Percentiles rank a stretch among this genome's conserved stretches.
Evolutionary conservation across 92 coral and sea anemone species (phyloP).

Genomic region (Isaurus tuberculatus): DNA sequence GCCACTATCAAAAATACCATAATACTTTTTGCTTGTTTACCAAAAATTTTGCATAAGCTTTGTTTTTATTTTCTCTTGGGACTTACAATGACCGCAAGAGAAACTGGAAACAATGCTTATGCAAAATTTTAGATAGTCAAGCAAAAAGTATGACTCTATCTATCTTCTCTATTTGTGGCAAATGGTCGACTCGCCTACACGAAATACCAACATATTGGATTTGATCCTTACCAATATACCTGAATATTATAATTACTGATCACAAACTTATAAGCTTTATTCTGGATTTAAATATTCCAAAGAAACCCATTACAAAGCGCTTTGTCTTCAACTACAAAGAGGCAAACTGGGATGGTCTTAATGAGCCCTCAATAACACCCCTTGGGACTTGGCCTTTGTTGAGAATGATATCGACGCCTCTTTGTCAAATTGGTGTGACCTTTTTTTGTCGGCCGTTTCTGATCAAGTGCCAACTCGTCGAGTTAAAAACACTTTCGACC

Average conservation of each 20-base stretch:
- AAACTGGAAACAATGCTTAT: no score
- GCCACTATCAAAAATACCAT: no score
- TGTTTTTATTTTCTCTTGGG: no score
- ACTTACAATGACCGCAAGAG: no score
- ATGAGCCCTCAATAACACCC: slow-evolving; percentile 56
- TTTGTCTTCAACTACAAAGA: slow-evolving; percentile 57
- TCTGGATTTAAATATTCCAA: slow-evolving; percentile 47
- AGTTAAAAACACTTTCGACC: slow-evolving; percentile 48
- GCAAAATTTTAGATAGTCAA: no score
- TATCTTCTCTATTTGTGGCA: slow-evolving; percentile 40
- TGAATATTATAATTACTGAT: slow-evolving; percentile 38
- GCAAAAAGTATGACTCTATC: no score
- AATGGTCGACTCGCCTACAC: slow-evolving; percentile 45
- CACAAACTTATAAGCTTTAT: slow-evolving; percentile 51
- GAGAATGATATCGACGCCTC: slow-evolving; percentile 60
- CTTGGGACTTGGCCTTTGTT: slow-evolving; percentile 71
- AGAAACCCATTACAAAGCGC: slow-evolving; percentile 1
- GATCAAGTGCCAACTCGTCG: slow-evolving; percentile 52
- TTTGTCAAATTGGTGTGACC: slow-evolving; percentile 65
- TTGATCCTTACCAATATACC: slow-evolving; percentile 46
- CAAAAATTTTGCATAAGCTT: no score
- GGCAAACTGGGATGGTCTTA: slow-evolving; percentile 72
- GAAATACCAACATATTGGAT: slow-evolving; percentile 36
- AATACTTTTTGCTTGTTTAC: no score
- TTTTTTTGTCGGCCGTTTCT: slow-evolving; percentile 46